phyloP scores from a whole-genome alignment of 2,113 vertebrate species.

The Labeo rohita region DNA sequence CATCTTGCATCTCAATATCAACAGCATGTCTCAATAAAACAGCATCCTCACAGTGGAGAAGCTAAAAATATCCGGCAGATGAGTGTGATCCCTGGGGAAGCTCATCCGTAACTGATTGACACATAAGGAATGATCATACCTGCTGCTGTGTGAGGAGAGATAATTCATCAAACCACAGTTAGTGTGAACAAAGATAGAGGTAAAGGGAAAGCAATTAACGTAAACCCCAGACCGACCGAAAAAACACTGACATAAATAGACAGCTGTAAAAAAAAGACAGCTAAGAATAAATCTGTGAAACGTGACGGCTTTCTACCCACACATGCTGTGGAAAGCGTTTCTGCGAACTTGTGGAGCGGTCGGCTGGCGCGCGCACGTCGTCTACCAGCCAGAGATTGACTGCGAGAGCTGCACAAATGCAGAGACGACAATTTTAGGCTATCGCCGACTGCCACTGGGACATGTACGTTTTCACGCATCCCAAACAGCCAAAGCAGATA shows the following conservation, averaged over 20 bases:
- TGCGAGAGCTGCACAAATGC: conserved; percentile 26
- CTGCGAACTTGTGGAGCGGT: conserved; percentile 36
- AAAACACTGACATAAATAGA: conserved; percentile 20
- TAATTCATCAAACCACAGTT: conserved; percentile 28
- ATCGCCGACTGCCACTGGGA: conserved; percentile 50
- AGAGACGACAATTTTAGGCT: conserved; percentile 52
- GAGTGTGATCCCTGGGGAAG: conserved; percentile 47
- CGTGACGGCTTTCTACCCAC: conserved; percentile 32
- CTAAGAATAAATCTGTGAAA: conserved; percentile 53
- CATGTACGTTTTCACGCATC: conserved; percentile 39
- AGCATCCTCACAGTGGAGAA: conserved; percentile 1
- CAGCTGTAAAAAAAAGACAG: conserved; percentile 48
- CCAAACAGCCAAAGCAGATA: conserved; percentile 50
- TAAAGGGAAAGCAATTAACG: conserved; percentile 48
- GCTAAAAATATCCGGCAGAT: conserved; percentile 42
- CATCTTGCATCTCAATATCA: not conserved
- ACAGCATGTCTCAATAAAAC: conserved; percentile 11
- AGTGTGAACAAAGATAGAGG: not conserved
- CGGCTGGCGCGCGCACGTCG: conserved; percentile 14
- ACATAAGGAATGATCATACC: conserved; percentile 36
- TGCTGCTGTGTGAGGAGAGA: conserved; percentile 16
- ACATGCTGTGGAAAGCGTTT: conserved; percentile 34
- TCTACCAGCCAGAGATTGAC: conserved; percentile 36
- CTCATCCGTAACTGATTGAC: conserved; percentile 48
- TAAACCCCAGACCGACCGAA: conserved; percentile 30